Conservation (phyloP, 2,888 invertebrate species). For the Pediacus dermestoides region DNA sequence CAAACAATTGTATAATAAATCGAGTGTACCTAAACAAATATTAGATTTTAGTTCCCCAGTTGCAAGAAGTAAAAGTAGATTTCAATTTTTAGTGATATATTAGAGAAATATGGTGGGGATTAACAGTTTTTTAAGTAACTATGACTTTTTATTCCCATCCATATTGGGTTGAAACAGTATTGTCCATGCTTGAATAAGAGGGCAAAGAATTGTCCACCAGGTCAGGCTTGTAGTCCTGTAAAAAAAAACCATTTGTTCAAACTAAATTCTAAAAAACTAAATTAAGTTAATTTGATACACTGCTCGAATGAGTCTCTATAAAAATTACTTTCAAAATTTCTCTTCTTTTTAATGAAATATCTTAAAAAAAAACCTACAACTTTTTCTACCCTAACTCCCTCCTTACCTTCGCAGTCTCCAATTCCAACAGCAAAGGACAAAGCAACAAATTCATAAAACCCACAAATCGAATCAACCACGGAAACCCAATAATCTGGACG, state of each 20-base stretch:
- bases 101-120: too few species aligned
- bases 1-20: too few species aligned
- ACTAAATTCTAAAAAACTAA: constrained; percentile 1
- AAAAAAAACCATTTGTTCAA: constrained; percentile 4
- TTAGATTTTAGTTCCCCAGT: too few species aligned
- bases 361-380: too few species aligned
- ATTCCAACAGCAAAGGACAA: constrained; percentile 61
- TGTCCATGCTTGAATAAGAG: constrained; percentile 21
- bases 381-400: background rate
- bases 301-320: too few species aligned
- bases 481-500: constrained; percentile 66
- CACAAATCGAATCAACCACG: constrained; percentile 69
- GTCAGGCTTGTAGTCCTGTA: constrained; percentile 12
- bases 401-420: constrained; percentile 39
- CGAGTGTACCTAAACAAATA: constrained; percentile 15
- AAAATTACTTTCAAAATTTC: too few species aligned
- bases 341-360: too few species aligned
- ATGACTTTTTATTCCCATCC: constrained; percentile 9
- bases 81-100: too few species aligned
- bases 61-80: too few species aligned
- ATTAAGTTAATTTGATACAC: too few species aligned
- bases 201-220: constrained; percentile 8
- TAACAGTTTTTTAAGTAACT: too few species aligned
- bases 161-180: constrained; percentile 8
- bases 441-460: constrained; percentile 68